Conservation (phyloP, 2,888 invertebrate species). For the Harpalus rufipes region DNA sequence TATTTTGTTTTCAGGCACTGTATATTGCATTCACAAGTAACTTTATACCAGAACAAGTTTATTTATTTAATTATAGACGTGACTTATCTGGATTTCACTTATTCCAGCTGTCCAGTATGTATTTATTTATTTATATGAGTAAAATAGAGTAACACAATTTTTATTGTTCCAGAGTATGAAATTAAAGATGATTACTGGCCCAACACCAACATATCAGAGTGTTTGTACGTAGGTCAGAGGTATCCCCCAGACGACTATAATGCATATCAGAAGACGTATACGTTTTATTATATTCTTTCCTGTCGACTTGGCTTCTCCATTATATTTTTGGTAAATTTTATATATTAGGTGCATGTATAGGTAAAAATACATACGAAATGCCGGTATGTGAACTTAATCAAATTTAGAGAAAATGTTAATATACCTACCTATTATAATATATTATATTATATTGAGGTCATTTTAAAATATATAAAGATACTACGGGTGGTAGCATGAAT, state of each 20-base stretch:
- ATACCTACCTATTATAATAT: no score
- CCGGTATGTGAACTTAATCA: no score
- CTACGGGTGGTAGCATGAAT: no score
- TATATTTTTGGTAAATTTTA: slow-evolving; percentile 80
- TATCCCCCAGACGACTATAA: slow-evolving; percentile 71
- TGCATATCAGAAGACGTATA: slow-evolving; percentile 75
- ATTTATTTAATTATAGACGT: slow-evolving; percentile 60
- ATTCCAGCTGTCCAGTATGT: slow-evolving; percentile 73
- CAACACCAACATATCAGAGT: slow-evolving; percentile 69
- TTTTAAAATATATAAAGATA: no score
- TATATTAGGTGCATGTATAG: no score
- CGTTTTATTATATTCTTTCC: slow-evolving; percentile 81
- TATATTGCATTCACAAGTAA: slow-evolving; percentile 73
- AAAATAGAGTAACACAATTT: neutral
- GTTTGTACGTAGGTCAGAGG: slow-evolving; percentile 76
- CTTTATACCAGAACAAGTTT: slow-evolving; percentile 71
- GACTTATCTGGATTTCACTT: slow-evolving; percentile 70
- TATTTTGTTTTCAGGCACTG: slow-evolving; percentile 71
- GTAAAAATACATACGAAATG: no score
- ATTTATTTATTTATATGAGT: slow-evolving; percentile 29
- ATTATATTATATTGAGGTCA: no score
- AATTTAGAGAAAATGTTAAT: no score
- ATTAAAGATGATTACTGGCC: slow-evolving; percentile 33
- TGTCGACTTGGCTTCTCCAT: slow-evolving; percentile 81
- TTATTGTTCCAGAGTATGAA: slow-evolving; percentile 43